These are phyloP conservation scores for Cynaeus angustus DNA, from an alignment of 2,888 invertebrate species.

Conservation along the genomic window DNA sequence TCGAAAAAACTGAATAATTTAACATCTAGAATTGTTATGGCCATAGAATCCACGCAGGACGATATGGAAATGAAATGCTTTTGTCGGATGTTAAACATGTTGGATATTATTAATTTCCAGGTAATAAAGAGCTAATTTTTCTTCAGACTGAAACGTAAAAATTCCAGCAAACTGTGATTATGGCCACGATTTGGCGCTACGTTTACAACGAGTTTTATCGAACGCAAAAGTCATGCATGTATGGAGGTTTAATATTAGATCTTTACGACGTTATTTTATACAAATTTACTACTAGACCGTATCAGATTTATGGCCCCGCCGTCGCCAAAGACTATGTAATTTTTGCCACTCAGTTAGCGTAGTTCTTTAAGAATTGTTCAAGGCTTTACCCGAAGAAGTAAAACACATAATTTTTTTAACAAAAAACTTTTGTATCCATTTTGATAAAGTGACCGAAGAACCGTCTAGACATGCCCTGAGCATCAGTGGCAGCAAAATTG, in stretches of 20 bases:
- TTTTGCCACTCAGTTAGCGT: slow-evolving; percentile 3
- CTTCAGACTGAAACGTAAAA: not conserved
- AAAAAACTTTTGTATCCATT: slow-evolving; percentile 65
- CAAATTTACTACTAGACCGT: slow-evolving; percentile 61
- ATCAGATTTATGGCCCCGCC: slow-evolving; percentile 60
- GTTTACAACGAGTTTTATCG: slow-evolving; percentile 62
- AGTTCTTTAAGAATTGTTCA: slow-evolving; percentile 33
- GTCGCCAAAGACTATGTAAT: slow-evolving; percentile 64
- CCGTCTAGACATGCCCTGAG: slow-evolving; percentile 52
- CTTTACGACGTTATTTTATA: slow-evolving; percentile 59
- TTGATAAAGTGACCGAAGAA: slow-evolving; percentile 64
- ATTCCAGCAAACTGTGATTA: slow-evolving; percentile 62
- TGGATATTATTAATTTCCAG: slow-evolving; percentile 64
- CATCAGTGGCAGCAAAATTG: slow-evolving; percentile 61
- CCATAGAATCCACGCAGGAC: slow-evolving; percentile 61
- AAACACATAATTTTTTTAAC: slow-evolving; percentile 62
- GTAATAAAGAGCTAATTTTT: slow-evolving; percentile 51
- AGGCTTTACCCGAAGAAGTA: slow-evolving; percentile 63
- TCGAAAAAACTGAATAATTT: slow-evolving; percentile 58
- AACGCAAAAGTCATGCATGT: slow-evolving; percentile 61
- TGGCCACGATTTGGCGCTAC: slow-evolving; percentile 66
- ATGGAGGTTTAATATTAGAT: slow-evolving; percentile 65
- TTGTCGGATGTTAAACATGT: slow-evolving; percentile 61
- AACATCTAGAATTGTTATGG: slow-evolving; percentile 57
- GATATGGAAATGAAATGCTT: slow-evolving; percentile 65